Evolutionary conservation across 2,797 vertebrate species (phyloP).

Genomic region (Diplodus puntazzo): DNA sequence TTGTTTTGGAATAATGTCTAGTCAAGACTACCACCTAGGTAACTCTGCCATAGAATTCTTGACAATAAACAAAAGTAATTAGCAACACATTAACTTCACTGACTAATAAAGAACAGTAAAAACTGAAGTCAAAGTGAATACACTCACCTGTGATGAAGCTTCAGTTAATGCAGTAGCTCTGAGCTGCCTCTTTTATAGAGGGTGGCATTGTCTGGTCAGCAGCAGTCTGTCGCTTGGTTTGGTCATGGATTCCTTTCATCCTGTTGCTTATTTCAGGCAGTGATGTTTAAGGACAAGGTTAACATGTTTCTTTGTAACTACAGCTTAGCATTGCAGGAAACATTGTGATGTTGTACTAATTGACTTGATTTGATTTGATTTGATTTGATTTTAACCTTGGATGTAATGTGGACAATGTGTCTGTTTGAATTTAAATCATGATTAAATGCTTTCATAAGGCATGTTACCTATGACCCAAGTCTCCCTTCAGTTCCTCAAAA

Average conservation of each 20-base stretch:
- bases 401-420: too few relatives aligned
- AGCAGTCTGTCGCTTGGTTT: conserved; percentile 35
- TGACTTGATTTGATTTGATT: not conserved
- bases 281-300: conserved; percentile 2
- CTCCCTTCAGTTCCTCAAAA: too few relatives aligned
- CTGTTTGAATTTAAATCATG: too few relatives aligned
- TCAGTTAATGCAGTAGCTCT: conserved; percentile 34
- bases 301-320: not conserved
- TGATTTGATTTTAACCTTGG: not conserved
- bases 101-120: not conserved
- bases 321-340: not conserved
- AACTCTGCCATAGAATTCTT: not conserved
- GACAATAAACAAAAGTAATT: not conserved
- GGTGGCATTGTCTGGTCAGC: conserved; percentile 54
- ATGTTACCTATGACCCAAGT: too few relatives aligned
- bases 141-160: conserved; percentile 57
- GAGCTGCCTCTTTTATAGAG: conserved; percentile 58
- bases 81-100: not conserved
- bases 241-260: conserved; percentile 55
- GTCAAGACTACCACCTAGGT: too few relatives aligned
- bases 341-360: not conserved
- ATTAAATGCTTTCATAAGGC: too few relatives aligned
- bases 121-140: not conserved
- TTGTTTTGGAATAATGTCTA: too few relatives aligned
- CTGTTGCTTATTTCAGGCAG: conserved; percentile 41